Base-by-base conservation (phyloP, 1,140 invertebrate genomes). In the Dufourea novaeangliae region DNA sequence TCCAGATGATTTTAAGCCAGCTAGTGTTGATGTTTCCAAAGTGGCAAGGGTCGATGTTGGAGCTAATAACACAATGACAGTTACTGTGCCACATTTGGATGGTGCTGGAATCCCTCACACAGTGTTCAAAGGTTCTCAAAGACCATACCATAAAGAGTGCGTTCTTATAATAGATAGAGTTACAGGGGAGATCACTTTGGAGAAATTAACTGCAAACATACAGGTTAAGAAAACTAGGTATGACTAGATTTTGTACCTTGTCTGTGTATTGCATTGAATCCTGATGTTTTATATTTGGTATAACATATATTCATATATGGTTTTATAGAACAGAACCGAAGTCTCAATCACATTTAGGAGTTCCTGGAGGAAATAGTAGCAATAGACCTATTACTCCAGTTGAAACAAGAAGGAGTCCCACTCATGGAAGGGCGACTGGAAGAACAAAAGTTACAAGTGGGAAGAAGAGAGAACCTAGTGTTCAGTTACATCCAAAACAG, bases 1-100 rank as follows among this genome's bases (percentile, higher is more conserved):
- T 95, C 67, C 91, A 98, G 97, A 97, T 97, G 98, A 99, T 93
- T 99, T 99, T 90, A 99, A 99, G 91, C 98, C 98, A 87, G 98
- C 98, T 2, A 98, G 97, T 88, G 97, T 99, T 50, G 98, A 99
- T 92, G 95, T 96, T 20, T 96, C 95, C 76, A 97, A 98, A 93
- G 96, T 96, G 92, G 97, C 97, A 27, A 96, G 94, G 27, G 95
- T 99, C 32, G 97, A 98, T 90, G 96, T 99, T 66, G 97, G 96
- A 64, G 94, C 95, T 73, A 97, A 96, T 88, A 96, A 98, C 92
- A 97, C 97, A 93, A 95, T 97, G 87, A 98, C 97, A 69, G 97
- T 99, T 25, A 98, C 97, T 76, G 97, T 98, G 78, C 98, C 98
- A 81, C 97, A 99, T 95, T 95, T 98, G 89, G 96, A 98, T 93